Evolutionary conservation across 2,113 vertebrate species (phyloP).

Genomic region (Lophura nycthemera): DNA sequence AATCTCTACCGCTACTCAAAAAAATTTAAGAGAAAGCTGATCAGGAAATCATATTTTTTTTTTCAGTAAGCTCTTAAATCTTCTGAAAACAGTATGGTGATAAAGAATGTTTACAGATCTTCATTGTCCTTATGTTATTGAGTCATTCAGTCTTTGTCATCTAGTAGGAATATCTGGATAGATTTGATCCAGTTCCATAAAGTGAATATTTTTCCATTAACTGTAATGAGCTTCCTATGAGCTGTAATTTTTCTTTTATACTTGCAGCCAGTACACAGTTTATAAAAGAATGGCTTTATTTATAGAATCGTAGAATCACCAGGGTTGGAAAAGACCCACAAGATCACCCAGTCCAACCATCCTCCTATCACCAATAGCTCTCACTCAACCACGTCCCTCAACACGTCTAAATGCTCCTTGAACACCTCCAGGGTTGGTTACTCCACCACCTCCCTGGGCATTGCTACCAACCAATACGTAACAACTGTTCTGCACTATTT

Average conservation of each 20-base stretch:
- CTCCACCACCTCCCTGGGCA: neutral
- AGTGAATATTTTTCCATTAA: neutral
- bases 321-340: too few relatives aligned
- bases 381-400: too few relatives aligned
- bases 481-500: neutral
- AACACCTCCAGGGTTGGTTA: too few relatives aligned
- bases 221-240: neutral
- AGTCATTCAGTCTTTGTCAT: neutral
- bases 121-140: neutral
- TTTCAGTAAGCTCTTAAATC: neutral
- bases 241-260: neutral
- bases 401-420: too few relatives aligned
- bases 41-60: neutral
- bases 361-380: too few relatives aligned
- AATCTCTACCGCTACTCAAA: neutral
- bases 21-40: neutral
- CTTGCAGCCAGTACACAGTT: neutral
- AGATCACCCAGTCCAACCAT: too few relatives aligned
- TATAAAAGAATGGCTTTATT: neutral
- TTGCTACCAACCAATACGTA: neutral
- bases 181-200: neutral
- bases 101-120: neutral
- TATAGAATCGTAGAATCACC: too few relatives aligned
- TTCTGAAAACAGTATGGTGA: neutral
- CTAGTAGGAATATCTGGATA: neutral